Base-by-base conservation (phyloP, 2,113 vertebrate species). In the Epinephelus lanceolatus region DNA sequence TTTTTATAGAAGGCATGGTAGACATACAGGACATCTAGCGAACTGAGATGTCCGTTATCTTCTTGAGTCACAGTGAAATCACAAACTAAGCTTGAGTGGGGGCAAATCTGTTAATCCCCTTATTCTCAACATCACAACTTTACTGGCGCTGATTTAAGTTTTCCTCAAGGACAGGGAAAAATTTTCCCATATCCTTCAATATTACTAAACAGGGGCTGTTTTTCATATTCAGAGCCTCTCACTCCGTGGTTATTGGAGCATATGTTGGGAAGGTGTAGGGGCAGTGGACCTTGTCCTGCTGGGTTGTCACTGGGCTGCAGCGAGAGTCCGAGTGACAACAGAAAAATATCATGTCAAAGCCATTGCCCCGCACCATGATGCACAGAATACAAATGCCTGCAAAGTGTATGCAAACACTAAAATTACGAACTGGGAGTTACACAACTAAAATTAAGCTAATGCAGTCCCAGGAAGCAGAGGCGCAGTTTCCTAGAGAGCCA, bases 221-320 rank as follows among this genome's bases (percentile, higher is more conserved):
- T 57, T 17, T 77, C 30, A 30, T 14, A 6, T 17, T 69, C 40
- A 18, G 12, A 77, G 19, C 63, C 18, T 51, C 23, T 23, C 1
- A 4, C n/a, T 68, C 30, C 30, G n/a, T 67, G 33, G 14, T 27
- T 55, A 33, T 37, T 61, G 30, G 9, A 45, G 10, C 42, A 3
- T 45, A 66, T 72, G 59, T 30, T 66, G 60, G 27, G 42, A 52
- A 60, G 25, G n/a, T 27, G 40, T 17, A 8, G 10, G 21, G 19
- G 56, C 17, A 45, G 13, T 63, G 56, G 17, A 66, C 60, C 40
- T 2, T 42, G 42, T 52, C 67, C 27, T 59, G 81, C 81, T 71
- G 59, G 4, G 15, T 30, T 57, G 42, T n/a, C 21, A 51, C 62
- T 74, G 18, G 40, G 30, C 73, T 51, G 42, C 27, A 63, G 62